Percentiles rank a stretch among this genome's conserved stretches.
Conservation (phyloP, 2,113 vertebrate genomes). For the Gracilinanus agilis region DNA sequence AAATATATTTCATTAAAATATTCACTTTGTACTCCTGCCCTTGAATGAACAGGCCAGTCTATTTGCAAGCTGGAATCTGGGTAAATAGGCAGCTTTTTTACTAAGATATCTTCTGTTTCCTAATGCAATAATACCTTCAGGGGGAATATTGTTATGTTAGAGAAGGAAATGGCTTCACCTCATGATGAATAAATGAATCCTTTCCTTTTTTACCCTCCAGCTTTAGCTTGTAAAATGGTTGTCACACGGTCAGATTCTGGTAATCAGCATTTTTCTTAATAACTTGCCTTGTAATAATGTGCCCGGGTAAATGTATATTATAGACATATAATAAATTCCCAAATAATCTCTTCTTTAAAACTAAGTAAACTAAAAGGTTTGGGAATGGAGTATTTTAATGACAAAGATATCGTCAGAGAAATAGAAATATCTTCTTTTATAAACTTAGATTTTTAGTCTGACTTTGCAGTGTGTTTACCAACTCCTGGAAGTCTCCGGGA, state of each 20-base stretch:
- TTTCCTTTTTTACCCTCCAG: constrained; percentile 77
- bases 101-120: constrained; percentile 52
- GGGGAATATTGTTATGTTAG: constrained; percentile 59
- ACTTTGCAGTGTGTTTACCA: constrained; percentile 63
- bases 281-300: constrained; percentile 64
- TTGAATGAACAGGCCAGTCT: constrained; percentile 35
- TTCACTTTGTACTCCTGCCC: constrained; percentile 55
- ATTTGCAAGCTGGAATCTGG: constrained; percentile 42
- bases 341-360: constrained; percentile 26
- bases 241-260: constrained; percentile 10
- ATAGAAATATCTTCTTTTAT: constrained; percentile 52
- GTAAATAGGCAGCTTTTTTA: constrained; percentile 65
- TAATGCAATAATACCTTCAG: constrained; percentile 47
- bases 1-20: constrained; percentile 32
- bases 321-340: constrained; percentile 1
- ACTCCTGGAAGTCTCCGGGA: constrained; percentile 51
- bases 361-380: constrained; percentile 45
- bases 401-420: constrained; percentile 38
- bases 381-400: constrained; percentile 51
- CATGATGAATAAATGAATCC: constrained; percentile 70
- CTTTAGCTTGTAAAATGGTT: constrained; percentile 76
- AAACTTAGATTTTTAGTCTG: constrained; percentile 55
- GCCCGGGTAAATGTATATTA: constrained; percentile 62
- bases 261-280: constrained; percentile 75
- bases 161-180: constrained; percentile 71